phyloP scores from a whole-genome alignment of 2,888 invertebrate genomes.

The Pilophorus perplexus region DNA sequence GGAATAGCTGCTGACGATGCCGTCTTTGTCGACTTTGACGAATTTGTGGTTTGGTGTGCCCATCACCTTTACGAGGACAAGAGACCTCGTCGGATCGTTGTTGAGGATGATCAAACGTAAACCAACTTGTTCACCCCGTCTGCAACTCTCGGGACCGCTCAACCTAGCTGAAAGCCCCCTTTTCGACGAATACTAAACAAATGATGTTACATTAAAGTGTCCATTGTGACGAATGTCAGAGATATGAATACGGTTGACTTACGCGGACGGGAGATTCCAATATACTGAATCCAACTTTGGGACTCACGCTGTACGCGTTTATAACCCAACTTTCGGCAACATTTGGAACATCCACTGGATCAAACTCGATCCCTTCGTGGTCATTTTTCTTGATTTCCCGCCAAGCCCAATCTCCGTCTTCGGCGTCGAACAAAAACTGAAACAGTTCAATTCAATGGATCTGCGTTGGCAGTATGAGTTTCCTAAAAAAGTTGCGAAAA shows the following conservation, averaged over 20 bases:
- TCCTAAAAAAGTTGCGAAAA: not conserved
- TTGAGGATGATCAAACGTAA: slow-evolving; percentile 52
- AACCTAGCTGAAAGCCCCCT: slow-evolving; percentile 57
- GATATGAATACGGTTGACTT: no score
- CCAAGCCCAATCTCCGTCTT: slow-evolving; percentile 54
- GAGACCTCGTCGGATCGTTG: slow-evolving; percentile 51
- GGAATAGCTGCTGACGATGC: slow-evolving; percentile 55
- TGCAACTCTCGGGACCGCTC: slow-evolving; percentile 55
- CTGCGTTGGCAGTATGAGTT: not conserved
- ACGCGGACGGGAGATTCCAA: slow-evolving; percentile 55
- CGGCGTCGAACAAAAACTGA: slow-evolving; percentile 53
- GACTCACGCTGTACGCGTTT: slow-evolving; percentile 57
- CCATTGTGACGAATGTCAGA: not conserved
- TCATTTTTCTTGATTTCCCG: slow-evolving; percentile 51
- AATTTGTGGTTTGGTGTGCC: slow-evolving; percentile 56
- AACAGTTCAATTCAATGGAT: not conserved
- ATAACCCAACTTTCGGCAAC: slow-evolving; percentile 56
- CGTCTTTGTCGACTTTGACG: slow-evolving; percentile 56
- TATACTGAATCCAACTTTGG: slow-evolving; percentile 56
- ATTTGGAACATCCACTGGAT: slow-evolving; percentile 52
- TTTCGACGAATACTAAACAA: slow-evolving; percentile 52
- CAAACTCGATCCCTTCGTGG: slow-evolving; percentile 53
- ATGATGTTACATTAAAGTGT: not conserved
- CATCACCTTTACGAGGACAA: slow-evolving; percentile 54
- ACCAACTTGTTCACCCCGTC: slow-evolving; percentile 57